Evolutionary conservation across 2,113 vertebrate genomes (phyloP).

Genomic region (Solenodon paradoxus): DNA sequence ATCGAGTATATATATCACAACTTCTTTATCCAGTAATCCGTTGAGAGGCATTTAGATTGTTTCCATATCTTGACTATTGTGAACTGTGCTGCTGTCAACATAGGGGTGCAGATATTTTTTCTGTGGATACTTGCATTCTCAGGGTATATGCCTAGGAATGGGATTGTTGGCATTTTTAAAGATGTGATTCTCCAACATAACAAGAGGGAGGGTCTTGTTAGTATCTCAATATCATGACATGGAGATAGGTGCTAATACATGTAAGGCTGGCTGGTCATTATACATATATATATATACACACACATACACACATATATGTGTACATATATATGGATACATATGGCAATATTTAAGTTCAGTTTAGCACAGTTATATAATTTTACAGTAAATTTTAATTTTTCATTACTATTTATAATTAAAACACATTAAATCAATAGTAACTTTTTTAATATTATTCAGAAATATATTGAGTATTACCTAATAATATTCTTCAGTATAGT

Average conservation of each 20-base stretch:
- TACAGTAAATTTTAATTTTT: slow-evolving; percentile 12
- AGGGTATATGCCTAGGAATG: too few relatives aligned
- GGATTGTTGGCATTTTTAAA: not conserved
- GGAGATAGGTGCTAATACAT: not conserved
- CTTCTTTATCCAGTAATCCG: too few relatives aligned
- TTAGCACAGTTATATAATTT: not conserved
- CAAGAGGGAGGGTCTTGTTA: not conserved
- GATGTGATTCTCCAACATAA: not conserved
- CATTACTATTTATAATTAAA: not conserved
- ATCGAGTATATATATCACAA: too few relatives aligned
- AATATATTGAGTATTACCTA: not conserved
- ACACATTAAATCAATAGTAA: not conserved
- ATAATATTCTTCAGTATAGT: not conserved
- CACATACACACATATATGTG: too few relatives aligned
- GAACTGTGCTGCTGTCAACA: too few relatives aligned
- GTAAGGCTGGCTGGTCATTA: too few relatives aligned
- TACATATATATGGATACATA: not conserved
- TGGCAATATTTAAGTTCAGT: not conserved
- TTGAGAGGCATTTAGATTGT: too few relatives aligned
- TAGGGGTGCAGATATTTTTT: too few relatives aligned
- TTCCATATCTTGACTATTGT: too few relatives aligned
- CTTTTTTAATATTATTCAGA: slow-evolving; percentile 27
- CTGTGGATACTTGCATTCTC: too few relatives aligned
- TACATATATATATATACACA: too few relatives aligned
- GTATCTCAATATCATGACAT: not conserved